Evolutionary conservation across 2,888 invertebrate genomes (phyloP).

Genomic region (Pollenia labialis): DNA sequence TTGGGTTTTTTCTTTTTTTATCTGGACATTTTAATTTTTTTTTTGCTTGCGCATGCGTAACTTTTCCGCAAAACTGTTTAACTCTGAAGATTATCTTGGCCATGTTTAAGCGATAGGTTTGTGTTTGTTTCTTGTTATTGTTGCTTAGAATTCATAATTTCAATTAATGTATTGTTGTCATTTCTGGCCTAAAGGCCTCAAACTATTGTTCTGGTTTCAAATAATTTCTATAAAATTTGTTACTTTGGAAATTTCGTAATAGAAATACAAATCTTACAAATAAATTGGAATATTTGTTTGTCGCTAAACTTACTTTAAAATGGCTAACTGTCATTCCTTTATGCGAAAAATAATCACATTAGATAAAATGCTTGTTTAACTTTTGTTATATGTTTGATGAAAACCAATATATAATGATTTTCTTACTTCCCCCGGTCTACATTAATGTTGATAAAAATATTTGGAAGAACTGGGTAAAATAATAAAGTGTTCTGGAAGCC

Average conservation of each 20-base stretch:
- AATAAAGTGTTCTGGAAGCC: no score
- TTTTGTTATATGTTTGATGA: no score
- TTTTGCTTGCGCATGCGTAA: slow-evolving; percentile 55
- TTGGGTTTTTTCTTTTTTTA: slow-evolving; percentile 68
- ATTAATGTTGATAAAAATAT: no score
- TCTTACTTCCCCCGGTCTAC: no score
- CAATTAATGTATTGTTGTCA: slow-evolving; percentile 42
- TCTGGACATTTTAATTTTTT: slow-evolving; percentile 16
- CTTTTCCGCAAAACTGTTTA: slow-evolving; percentile 61
- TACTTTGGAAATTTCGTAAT: neutral
- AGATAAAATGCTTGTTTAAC: no score
- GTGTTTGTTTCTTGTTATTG: slow-evolving; percentile 63
- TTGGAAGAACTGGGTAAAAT: no score
- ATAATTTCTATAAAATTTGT: slow-evolving; percentile 9
- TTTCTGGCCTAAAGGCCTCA: slow-evolving; percentile 42
- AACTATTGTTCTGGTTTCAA: slow-evolving; percentile 46
- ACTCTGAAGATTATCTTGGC: slow-evolving; percentile 66
- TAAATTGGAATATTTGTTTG: no score
- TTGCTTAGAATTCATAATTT: slow-evolving; percentile 70
- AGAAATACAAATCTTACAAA: neutral
- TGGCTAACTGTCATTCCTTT: no score
- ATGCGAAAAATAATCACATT: no score
- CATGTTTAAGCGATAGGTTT: slow-evolving; percentile 68
- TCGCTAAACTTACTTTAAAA: no score
- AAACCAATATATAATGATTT: no score